A percentile compares a stretch with the other conserved stretches of the same genome.
Evolutionary conservation across 1,140 invertebrate species (phyloP).

Genomic region (Zaprionus ghesquierei): DNA sequence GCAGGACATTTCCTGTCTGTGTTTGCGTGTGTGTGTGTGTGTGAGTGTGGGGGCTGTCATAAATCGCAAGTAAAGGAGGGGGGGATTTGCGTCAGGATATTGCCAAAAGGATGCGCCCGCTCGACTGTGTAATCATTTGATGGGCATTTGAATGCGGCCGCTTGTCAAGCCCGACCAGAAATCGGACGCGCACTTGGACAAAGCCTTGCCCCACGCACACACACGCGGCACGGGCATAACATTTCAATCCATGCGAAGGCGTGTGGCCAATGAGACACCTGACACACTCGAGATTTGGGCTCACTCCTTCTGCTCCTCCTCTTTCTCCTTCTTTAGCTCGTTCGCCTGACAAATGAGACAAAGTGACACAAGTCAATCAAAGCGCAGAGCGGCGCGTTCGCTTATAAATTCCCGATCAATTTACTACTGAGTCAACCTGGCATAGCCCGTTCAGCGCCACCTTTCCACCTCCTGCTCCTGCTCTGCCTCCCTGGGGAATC

Average conservation of each 20-base stretch:
- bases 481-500: constrained; percentile 56
- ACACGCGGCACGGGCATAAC: constrained; percentile 18
- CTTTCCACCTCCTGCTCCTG: neutral
- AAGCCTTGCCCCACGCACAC: neutral
- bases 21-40: constrained; percentile 41
- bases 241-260: constrained; percentile 58
- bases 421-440: constrained; percentile 52
- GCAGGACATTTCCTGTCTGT: constrained; percentile 77
- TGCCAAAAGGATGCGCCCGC: constrained; percentile 68
- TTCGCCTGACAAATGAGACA: constrained; percentile 82
- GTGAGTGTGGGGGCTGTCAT: constrained; percentile 65
- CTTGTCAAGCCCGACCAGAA: constrained; percentile 46
- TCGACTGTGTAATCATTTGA: constrained; percentile 71
- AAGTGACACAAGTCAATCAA: constrained; percentile 82
- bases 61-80: constrained; percentile 60
- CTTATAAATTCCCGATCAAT: constrained; percentile 76
- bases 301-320: neutral
- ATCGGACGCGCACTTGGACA: neutral
- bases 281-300: constrained; percentile 63
- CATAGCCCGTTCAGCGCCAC: neutral
- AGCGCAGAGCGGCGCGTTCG: constrained; percentile 44
- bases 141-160: constrained; percentile 73
- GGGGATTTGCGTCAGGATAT: constrained; percentile 69
- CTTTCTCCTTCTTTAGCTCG: neutral
- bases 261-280: constrained; percentile 72